These are phyloP conservation scores for Brachionus asplanchnoidis DNA, from an alignment of 1,140 invertebrate genomes.

Conservation along the genomic window DNA sequence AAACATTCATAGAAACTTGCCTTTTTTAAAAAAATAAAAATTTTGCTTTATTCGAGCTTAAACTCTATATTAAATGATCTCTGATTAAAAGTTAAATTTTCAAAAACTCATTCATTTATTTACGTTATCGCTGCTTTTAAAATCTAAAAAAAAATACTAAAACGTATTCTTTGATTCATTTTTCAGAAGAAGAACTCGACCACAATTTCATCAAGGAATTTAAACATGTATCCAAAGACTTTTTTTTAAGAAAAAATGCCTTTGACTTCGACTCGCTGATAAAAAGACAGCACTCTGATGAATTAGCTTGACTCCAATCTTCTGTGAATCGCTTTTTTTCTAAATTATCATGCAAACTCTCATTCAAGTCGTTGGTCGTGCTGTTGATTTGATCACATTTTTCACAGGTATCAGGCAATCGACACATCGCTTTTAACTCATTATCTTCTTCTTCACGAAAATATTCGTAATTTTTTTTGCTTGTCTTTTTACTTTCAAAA, in stretches of 20 bases:
- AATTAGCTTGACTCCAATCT: not conserved
- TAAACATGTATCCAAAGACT: not conserved
- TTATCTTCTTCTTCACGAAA: not conserved
- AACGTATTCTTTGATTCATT: not conserved
- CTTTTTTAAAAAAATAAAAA: too few relatives aligned
- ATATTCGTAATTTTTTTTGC: constrained; percentile 11
- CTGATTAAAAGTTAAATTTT: too few relatives aligned
- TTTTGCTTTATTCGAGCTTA: too few relatives aligned
- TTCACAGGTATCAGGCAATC: not conserved
- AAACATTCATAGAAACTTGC: too few relatives aligned
- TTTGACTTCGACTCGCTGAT: not conserved
- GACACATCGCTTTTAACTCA: not conserved
- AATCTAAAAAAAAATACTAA: too few relatives aligned
- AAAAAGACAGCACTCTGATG: not conserved
- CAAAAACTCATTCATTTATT: too few relatives aligned
- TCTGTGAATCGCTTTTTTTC: not conserved
- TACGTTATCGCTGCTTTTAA: too few relatives aligned
- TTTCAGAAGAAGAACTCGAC: not conserved
- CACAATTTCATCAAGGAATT: not conserved
- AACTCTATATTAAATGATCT: too few relatives aligned
- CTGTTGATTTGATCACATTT: not conserved
- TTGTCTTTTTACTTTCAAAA: not conserved
- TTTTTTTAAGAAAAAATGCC: not conserved
- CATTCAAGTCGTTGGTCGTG: not conserved
- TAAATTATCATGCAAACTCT: not conserved